Evolutionary conservation across 2,113 vertebrate species (phyloP).

Genomic region (Dinomys branickii): DNA sequence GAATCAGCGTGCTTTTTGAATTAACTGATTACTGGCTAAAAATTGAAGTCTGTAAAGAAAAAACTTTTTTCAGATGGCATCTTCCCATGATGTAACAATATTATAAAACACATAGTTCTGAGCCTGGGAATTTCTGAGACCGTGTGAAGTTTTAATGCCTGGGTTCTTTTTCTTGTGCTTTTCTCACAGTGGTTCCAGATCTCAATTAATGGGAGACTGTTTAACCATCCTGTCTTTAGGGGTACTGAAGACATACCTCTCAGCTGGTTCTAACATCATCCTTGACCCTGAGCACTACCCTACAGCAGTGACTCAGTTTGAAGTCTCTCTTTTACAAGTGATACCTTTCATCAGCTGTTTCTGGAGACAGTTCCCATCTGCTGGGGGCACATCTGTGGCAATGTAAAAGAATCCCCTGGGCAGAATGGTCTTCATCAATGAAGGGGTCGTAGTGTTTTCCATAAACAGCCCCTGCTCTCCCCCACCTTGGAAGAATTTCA

Average conservation of each 20-base stretch:
- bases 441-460: neutral
- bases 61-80: neutral
- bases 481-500: neutral
- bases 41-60: slow-evolving; percentile 21
- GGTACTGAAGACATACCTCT: neutral
- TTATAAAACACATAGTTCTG: neutral
- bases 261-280: neutral
- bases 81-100: neutral
- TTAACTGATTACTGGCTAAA: neutral
- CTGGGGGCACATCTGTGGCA: neutral
- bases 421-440: neutral
- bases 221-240: neutral
- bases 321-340: neutral
- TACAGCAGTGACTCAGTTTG: neutral
- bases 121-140: neutral
- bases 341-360: neutral
- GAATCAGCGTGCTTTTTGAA: neutral
- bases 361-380: neutral
- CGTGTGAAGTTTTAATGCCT: neutral
- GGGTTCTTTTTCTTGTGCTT: neutral
- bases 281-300: neutral
- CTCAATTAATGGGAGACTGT: neutral
- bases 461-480: neutral
- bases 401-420: neutral
- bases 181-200: neutral